These are phyloP conservation scores for Lomographa bimaculata DNA, from an alignment of 2,888 invertebrate genomes.

Conservation along the genomic window DNA sequence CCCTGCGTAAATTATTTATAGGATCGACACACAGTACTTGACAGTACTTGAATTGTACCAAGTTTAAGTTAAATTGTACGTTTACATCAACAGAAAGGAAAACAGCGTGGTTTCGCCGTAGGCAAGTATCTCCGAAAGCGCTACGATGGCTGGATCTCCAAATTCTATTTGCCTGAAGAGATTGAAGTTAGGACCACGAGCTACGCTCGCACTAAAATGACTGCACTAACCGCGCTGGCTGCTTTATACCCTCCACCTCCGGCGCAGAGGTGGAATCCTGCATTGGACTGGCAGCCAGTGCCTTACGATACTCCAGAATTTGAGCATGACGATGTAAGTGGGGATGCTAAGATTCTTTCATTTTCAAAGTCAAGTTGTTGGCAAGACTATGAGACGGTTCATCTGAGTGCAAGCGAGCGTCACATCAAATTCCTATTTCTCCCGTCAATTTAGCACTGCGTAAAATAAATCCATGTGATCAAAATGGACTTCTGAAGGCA, in stretches of 20 bases:
- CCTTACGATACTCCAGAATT: conserved; percentile 74
- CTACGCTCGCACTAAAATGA: conserved; percentile 89
- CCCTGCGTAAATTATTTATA: too few species aligned
- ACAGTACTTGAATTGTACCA: too few species aligned
- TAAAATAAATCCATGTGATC: too few species aligned
- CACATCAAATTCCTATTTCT: too few species aligned
- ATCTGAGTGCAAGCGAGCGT: too few species aligned
- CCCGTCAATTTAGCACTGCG: too few species aligned
- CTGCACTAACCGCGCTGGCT: conserved; percentile 86
- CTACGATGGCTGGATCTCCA: conserved; percentile 72
- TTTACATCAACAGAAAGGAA: conserved; percentile 78
- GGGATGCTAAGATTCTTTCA: too few species aligned
- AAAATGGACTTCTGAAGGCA: too few species aligned
- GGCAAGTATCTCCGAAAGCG: conserved; percentile 72
- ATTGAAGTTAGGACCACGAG: conserved; percentile 85
- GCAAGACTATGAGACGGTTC: too few species aligned
- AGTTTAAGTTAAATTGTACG: too few species aligned
- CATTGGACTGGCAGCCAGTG: conserved; percentile 87
- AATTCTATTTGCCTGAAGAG: conserved; percentile 74
- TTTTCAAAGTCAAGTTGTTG: too few species aligned
- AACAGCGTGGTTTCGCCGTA: conserved; percentile 72
- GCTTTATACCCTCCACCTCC: conserved; percentile 86
- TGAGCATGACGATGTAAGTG: conserved; percentile 69
- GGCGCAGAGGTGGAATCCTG: conserved; percentile 81
- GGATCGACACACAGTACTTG: too few species aligned